Base-by-base conservation (phyloP, 2,113 vertebrate genomes). In the Chiloscyllium plagiosum region DNA sequence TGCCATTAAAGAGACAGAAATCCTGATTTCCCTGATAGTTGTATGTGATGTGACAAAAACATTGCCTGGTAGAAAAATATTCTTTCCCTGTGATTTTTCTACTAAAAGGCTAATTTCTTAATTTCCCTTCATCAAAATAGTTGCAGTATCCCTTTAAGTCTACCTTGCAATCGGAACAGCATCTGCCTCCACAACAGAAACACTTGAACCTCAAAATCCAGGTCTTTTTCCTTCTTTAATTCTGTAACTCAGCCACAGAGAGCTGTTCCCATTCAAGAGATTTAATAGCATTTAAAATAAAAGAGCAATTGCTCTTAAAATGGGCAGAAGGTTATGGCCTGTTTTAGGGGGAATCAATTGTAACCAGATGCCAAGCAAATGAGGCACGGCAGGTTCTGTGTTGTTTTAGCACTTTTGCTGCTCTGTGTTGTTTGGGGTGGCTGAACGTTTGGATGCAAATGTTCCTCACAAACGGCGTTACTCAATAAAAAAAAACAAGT, bases 291-390 rank as follows among this genome's bases (percentile, higher is more conserved):
- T 93, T 93, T 66, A 37, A 66, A 93, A 66, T 93, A 93, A 93
- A 93, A 93, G 33, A 68, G 89, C 89, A 37, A 93, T 93, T 66
- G 61, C 61, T 93, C 61, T 66, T 93, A 93, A 93, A 93, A 66
- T 68, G 89, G 89, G 89, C 61, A 93, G 89, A 68, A 66, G 89
- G 61, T 93, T 93, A 93, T 68, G 61, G 89, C 61, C 89, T 93
- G 89, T 93, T 93, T 93, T 93, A 93, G n/a, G 89, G 65, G 89
- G 89, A 93, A 93, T 93, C 89, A 66, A 93, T 93, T 93, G 89
- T 93, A 66, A 93, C 89, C 89, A 93, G 89, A 93, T 93, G 61
- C 89, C 89, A 92, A 56, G n/a, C 89, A 92, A 92, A 66, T 92
- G 89, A 92, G 61, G 89, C 89, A 92, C 89, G 65, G 89, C 89